These are phyloP conservation scores for Struthio camelus DNA, from an alignment of 2,113 vertebrate species.

Conservation along the genomic window DNA sequence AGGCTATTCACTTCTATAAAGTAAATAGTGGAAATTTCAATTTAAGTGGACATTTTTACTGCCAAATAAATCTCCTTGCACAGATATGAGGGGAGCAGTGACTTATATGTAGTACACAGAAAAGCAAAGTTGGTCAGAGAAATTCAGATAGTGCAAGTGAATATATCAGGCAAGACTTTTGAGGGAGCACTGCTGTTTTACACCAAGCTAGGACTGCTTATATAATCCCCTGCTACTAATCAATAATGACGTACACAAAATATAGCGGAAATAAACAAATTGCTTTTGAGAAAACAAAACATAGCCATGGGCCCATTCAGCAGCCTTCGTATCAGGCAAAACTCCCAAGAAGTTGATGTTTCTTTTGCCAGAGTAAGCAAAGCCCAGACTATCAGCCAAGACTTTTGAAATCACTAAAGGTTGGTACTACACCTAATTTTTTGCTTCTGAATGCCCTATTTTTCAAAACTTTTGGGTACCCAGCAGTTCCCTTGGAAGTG, in stretches of 20 bases:
- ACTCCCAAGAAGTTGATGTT: background rate
- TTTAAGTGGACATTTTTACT: slow-evolving; percentile 55
- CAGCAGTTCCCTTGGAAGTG: background rate
- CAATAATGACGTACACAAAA: background rate
- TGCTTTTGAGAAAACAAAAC: background rate
- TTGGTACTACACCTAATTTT: background rate
- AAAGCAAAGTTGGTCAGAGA: background rate
- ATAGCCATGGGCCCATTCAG: background rate
- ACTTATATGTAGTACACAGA: background rate
- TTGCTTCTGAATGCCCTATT: background rate
- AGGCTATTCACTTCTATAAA: background rate
- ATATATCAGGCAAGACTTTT: background rate
- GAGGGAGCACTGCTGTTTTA: background rate
- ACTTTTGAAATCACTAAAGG: background rate
- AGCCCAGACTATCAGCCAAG: background rate
- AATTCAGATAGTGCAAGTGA: background rate
- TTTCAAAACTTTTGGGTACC: background rate
- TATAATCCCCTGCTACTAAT: background rate
- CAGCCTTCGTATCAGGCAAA: background rate
- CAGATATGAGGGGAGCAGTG: slow-evolving; percentile 24
- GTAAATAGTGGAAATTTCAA: slow-evolving; percentile 30
- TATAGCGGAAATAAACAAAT: background rate
- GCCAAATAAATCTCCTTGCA: slow-evolving; percentile 50
- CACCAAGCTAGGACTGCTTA: background rate
- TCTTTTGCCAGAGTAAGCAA: background rate